These are phyloP conservation scores for Salvelinus fontinalis DNA, from an alignment of 2,113 vertebrate genomes.

Conservation along the genomic window DNA sequence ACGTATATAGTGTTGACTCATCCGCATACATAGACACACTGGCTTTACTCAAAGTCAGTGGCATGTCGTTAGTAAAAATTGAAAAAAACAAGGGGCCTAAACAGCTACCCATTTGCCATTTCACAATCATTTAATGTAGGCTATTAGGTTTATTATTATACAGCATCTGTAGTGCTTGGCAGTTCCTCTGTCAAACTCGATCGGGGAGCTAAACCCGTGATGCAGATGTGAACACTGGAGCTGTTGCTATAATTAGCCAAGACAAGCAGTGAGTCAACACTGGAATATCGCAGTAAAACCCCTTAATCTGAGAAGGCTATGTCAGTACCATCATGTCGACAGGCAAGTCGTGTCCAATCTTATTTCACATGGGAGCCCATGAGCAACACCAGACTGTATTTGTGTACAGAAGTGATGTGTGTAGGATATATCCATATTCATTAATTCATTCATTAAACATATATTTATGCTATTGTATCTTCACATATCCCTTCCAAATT, in stretches of 20 bases:
- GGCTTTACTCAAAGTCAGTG: too few species aligned
- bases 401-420: background rate
- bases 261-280: slow-evolving; percentile 10
- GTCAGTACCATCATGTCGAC: background rate
- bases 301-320: background rate
- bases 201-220: background rate
- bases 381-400: background rate
- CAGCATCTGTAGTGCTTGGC: background rate
- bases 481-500: background rate
- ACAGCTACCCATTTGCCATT: background rate
- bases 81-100: too few species aligned
- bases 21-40: too few species aligned
- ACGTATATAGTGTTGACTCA: too few species aligned
- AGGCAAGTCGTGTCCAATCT: background rate
- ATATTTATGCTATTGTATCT: background rate
- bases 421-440: background rate
- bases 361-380: background rate
- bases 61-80: too few species aligned
- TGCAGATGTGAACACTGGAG: slow-evolving; percentile 3
- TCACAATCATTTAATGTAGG: background rate
- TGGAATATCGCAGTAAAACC: slow-evolving; percentile 2
- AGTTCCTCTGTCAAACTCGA: slow-evolving; percentile 22
- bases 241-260: slow-evolving; percentile 26
- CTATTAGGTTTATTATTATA: background rate
- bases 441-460: background rate